These are phyloP conservation scores for Hesperia comma DNA, from an alignment of 2,888 invertebrate genomes.

Conservation along the genomic window DNA sequence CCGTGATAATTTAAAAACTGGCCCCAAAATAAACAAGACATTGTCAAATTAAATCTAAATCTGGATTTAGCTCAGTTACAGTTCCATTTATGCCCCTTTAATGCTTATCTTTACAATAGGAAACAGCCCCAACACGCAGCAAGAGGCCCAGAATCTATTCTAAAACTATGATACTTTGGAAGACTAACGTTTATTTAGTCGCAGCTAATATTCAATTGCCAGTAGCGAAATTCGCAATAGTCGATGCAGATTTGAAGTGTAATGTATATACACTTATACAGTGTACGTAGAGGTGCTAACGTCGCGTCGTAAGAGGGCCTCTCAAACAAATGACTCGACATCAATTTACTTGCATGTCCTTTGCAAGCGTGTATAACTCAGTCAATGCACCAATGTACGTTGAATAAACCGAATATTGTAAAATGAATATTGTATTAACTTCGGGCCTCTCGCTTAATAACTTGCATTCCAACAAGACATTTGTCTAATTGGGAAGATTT, in stretches of 20 bases:
- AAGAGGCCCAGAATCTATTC: no score
- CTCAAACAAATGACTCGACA: slow-evolving; percentile 32
- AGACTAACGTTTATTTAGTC: not conserved
- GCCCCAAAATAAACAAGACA: no score
- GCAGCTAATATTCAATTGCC: slow-evolving; percentile 3
- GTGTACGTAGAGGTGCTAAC: slow-evolving; percentile 19
- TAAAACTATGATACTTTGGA: not conserved
- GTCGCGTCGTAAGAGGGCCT: not conserved
- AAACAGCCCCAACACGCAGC: no score
- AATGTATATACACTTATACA: no score
- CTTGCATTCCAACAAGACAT: slow-evolving; percentile 6
- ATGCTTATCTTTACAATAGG: no score
- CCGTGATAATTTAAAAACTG: no score
- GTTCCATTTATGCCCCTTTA: no score
- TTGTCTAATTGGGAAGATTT: slow-evolving; percentile 9
- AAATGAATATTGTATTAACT: slow-evolving; percentile 20
- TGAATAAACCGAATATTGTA: slow-evolving; percentile 20
- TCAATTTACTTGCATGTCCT: slow-evolving; percentile 31
- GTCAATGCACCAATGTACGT: slow-evolving; percentile 9
- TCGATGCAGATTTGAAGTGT: slow-evolving; percentile 12
- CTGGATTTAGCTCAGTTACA: no score
- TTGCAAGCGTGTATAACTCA: slow-evolving; percentile 16
- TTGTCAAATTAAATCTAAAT: no score
- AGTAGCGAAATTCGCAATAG: not conserved
- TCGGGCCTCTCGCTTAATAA: slow-evolving; percentile 3